phyloP scores from a whole-genome alignment of 92 coral and sea anemone species.

The Porites cylindrica region DNA sequence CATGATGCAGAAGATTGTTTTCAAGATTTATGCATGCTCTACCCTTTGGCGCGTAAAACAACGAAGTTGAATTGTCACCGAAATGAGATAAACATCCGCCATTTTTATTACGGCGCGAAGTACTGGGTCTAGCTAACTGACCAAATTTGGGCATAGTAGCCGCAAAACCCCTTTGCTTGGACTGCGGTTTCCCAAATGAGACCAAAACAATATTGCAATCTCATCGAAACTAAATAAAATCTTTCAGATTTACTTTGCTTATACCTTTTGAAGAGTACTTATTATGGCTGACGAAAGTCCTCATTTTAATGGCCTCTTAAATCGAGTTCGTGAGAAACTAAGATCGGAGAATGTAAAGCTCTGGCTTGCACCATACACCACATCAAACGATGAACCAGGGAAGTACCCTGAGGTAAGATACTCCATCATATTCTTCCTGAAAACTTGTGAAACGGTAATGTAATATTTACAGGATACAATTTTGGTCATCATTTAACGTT shows the following conservation, averaged over 20 bases:
- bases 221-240: neutral
- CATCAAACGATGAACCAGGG: slow-evolving; percentile 68
- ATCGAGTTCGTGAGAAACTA: slow-evolving; percentile 78
- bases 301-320: slow-evolving; percentile 68
- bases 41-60: neutral
- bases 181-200: slow-evolving; percentile 55
- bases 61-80: too few species aligned
- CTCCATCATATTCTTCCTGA: too few species aligned
- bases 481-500: too few species aligned
- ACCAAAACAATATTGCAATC: slow-evolving; percentile 12
- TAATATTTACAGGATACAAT: neutral
- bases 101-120: slow-evolving; percentile 26
- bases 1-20: slow-evolving; percentile 35
- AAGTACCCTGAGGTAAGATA: slow-evolving; percentile 75
- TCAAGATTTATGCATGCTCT: neutral
- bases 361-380: slow-evolving; percentile 92
- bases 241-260: neutral
- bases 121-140: slow-evolving; percentile 9
- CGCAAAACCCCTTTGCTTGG: slow-evolving; percentile 3
- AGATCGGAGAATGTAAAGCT: slow-evolving; percentile 84
- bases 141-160: slow-evolving; percentile 43
- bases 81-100: slow-evolving; percentile 35
- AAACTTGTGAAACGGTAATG: too few species aligned
- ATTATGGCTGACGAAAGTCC: slow-evolving; percentile 58
- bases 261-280: neutral